Conservation (phyloP, 1,140 invertebrate species). For the Octopus bimaculoides region DNA sequence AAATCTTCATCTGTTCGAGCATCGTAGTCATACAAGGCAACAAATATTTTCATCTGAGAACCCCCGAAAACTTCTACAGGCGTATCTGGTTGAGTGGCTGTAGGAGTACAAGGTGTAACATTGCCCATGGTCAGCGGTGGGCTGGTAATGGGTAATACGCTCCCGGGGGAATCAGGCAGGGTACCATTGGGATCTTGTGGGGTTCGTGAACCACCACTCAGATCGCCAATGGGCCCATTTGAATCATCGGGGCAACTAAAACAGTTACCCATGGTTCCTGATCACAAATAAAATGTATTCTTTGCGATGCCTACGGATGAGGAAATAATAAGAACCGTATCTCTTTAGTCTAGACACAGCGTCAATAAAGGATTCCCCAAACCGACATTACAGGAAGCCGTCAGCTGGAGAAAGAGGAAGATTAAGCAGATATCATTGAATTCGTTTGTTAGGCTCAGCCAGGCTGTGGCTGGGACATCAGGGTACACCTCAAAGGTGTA, state of each 20-base stretch:
- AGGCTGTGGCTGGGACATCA: background rate
- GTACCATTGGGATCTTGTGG: constrained; percentile 26
- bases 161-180: constrained; percentile 19
- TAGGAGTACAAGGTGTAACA: constrained; percentile 17
- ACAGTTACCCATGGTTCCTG: constrained; percentile 32
- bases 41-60: constrained; percentile 71
- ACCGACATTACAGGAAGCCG: background rate
- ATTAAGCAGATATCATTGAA: background rate
- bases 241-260: constrained; percentile 26
- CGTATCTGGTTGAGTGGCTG: constrained; percentile 24
- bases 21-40: constrained; percentile 98
- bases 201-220: constrained; percentile 20
- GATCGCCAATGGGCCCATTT: constrained; percentile 15
- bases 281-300: constrained; percentile 7
- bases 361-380: background rate
- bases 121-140: constrained; percentile 19
- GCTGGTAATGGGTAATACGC: constrained; percentile 24
- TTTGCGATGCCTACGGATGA: background rate
- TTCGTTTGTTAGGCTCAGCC: background rate
- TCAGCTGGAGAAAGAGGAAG: constrained; percentile 1
- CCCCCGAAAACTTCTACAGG: constrained; percentile 18
- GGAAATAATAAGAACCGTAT: background rate
- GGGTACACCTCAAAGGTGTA: background rate
- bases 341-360: background rate
- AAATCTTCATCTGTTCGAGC: constrained; percentile 97